phyloP scores from a whole-genome alignment of 2,888 invertebrate species.

The Myopa tessellatipennis region DNA sequence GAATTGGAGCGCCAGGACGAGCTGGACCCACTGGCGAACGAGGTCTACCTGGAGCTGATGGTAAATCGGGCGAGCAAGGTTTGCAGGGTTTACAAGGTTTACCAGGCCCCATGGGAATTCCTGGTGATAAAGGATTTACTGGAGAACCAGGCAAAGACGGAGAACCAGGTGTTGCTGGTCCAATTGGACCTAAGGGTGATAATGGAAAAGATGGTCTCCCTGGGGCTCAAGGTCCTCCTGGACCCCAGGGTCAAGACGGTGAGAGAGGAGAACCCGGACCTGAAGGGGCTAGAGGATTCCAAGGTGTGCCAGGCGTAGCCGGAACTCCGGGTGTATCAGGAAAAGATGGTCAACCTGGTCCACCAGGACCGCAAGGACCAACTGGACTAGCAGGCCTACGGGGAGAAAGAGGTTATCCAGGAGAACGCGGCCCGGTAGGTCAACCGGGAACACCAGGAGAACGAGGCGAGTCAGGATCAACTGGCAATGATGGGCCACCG shows the following conservation, averaged over 20 bases:
- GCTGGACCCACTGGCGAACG: conserved; percentile 78
- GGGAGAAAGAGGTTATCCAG: conserved; percentile 79
- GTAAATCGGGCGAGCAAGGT: conserved; percentile 86
- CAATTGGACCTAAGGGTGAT: conserved; percentile 82
- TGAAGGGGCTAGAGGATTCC: conserved; percentile 83
- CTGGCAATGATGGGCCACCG: conserved; percentile 72
- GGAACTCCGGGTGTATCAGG: conserved; percentile 81
- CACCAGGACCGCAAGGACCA: conserved; percentile 75
- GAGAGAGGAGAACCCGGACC: conserved; percentile 82
- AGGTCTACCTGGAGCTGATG: conserved; percentile 84
- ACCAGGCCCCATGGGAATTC: conserved; percentile 79
- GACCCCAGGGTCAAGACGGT: conserved; percentile 78
- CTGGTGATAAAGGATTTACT: conserved; percentile 74
- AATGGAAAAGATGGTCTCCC: conserved; percentile 82
- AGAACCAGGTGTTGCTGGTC: conserved; percentile 76
- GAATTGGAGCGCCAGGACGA: conserved; percentile 78
- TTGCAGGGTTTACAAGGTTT: conserved; percentile 82
- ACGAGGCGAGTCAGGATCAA: conserved; percentile 70
- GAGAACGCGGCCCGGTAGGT: conserved; percentile 79
- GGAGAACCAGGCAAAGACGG: conserved; percentile 87
- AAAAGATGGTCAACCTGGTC: conserved; percentile 83
- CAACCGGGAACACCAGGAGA: conserved; percentile 69
- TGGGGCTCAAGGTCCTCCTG: conserved; percentile 80
- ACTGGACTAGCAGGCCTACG: conserved; percentile 74
- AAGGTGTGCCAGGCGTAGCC: conserved; percentile 78